These are phyloP conservation scores for Chymomyza costata DNA, from an alignment of 1,140 invertebrate genomes.

Conservation along the genomic window DNA sequence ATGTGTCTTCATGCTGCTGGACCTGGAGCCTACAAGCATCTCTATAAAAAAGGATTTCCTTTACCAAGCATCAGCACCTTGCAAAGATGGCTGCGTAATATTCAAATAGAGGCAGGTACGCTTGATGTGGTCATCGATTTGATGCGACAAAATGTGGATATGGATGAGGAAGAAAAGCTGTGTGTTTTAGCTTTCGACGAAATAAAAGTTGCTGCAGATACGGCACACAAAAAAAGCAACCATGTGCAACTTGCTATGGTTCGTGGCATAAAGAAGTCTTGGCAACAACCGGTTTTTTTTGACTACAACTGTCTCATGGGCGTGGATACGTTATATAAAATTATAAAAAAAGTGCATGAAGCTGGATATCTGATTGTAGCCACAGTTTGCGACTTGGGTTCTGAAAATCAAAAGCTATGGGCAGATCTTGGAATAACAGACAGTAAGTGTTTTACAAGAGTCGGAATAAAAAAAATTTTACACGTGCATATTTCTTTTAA, in stretches of 20 bases:
- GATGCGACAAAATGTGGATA: too few relatives aligned
- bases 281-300: too few relatives aligned
- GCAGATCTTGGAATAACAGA: background rate
- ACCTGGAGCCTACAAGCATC: constrained; percentile 11
- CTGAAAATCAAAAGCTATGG: background rate
- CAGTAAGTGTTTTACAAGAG: background rate
- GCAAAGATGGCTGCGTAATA: too few relatives aligned
- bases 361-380: background rate
- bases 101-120: background rate
- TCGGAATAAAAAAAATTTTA: background rate
- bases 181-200: constrained; percentile 15
- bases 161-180: constrained; percentile 3
- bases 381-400: background rate
- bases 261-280: constrained; percentile 8
- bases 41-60: constrained; percentile 11
- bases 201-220: constrained; percentile 6
- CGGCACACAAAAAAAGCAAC: background rate
- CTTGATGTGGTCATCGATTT: background rate
- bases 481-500: background rate
- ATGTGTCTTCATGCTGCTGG: too few relatives aligned
- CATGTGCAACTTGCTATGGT: constrained; percentile 8
- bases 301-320: background rate
- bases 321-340: background rate
- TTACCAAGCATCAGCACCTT: too few relatives aligned
- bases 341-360: background rate